phyloP scores from a whole-genome alignment of 2,888 invertebrate genomes.

The Apocheima hispidaria region DNA sequence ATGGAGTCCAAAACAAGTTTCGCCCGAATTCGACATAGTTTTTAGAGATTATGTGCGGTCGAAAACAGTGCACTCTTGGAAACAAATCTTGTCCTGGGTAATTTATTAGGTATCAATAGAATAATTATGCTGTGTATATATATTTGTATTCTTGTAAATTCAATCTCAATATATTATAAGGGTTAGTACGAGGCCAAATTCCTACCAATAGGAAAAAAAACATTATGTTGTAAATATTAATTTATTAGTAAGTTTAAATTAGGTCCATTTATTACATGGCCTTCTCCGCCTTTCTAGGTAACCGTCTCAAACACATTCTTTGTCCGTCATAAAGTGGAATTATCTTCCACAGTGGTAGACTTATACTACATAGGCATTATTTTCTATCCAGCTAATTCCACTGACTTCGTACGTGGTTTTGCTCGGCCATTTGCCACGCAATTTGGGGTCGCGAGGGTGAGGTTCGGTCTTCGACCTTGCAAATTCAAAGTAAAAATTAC shows the following conservation, averaged over 20 bases:
- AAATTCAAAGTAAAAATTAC: too few species aligned
- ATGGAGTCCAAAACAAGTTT: constrained; percentile 64
- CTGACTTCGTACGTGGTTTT: too few species aligned
- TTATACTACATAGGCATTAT: neutral
- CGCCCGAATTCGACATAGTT: constrained; percentile 60
- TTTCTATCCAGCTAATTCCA: too few species aligned
- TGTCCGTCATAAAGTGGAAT: neutral
- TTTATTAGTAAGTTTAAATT: neutral
- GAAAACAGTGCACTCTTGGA: constrained; percentile 67
- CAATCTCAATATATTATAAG: neutral
- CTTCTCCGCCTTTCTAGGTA: neutral
- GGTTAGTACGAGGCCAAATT: constrained; percentile 4
- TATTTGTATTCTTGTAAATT: neutral
- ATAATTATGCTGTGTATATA: neutral
- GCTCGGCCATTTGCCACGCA: too few species aligned
- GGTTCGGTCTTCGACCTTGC: too few species aligned
- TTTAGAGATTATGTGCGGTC: constrained; percentile 64
- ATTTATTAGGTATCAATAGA: neutral
- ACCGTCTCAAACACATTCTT: neutral
- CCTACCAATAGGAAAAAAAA: neutral
- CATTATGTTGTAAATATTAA: neutral
- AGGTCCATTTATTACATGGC: neutral
- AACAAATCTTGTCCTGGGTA: constrained; percentile 47
- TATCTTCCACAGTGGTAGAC: too few species aligned
- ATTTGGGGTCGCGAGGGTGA: too few species aligned